Evolutionary conservation across 2,797 vertebrate species (phyloP).

Genomic region (Nannoperca australis): DNA sequence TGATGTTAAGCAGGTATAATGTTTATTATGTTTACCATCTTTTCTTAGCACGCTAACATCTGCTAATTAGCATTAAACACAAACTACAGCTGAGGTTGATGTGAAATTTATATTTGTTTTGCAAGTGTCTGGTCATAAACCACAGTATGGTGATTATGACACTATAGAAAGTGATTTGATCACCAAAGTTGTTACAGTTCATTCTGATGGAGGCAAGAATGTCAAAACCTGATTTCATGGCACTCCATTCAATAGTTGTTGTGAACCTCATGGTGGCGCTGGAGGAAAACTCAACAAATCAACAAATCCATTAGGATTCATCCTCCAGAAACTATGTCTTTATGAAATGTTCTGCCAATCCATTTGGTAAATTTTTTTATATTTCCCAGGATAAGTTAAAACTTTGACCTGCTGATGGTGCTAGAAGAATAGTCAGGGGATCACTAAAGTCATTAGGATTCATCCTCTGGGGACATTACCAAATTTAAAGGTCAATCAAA

Average conservation of each 20-base stretch:
- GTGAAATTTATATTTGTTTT: not conserved
- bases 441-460: not conserved
- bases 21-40: not conserved
- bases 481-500: not conserved
- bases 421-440: not conserved
- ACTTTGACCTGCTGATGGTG: not conserved
- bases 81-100: not conserved
- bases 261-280: not conserved
- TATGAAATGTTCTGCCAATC: not conserved
- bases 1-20: not conserved
- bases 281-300: not conserved
- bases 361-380: not conserved
- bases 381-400: constrained; percentile 9
- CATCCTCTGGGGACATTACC: not conserved
- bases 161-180: not conserved
- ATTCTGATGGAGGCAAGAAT: not conserved
- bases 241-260: not conserved
- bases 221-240: not conserved
- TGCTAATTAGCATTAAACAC: not conserved
- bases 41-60: not conserved
- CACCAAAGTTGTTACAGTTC: not conserved
- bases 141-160: not conserved
- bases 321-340: not conserved
- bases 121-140: not conserved
- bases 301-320: not conserved